A percentile compares a stretch with the other conserved stretches of the same genome.
These are phyloP conservation scores for Odocoileus virginianus DNA, from an alignment of 2,113 vertebrate genomes.

Conservation along the genomic window DNA sequence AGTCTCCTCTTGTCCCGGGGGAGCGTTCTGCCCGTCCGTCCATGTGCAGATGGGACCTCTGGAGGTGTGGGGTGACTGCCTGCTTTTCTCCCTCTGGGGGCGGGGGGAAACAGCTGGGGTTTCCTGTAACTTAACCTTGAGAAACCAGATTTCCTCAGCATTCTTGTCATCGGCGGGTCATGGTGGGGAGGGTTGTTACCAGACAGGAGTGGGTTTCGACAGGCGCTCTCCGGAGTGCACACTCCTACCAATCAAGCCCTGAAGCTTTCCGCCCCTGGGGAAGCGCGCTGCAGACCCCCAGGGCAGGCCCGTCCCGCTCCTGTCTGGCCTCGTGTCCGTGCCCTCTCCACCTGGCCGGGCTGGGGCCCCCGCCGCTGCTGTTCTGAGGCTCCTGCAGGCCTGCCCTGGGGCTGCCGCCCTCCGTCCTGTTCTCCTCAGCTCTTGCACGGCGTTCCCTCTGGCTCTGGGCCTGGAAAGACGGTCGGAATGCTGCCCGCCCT, in stretches of 20 bases:
- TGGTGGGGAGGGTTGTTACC: not conserved
- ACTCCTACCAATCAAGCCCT: not conserved
- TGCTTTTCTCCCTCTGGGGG: accelerated
- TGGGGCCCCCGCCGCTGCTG: accelerated
- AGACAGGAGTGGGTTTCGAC: not conserved
- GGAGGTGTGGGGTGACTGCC: accelerated
- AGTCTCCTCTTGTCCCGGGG: not conserved
- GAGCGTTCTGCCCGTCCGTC: accelerated
- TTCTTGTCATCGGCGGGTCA: not conserved
- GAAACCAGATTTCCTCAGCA: not conserved
- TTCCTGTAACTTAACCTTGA: not conserved
- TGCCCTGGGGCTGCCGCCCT: not conserved
- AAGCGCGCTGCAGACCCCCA: not conserved
- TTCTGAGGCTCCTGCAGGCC: not conserved
- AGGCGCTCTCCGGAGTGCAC: accelerated
- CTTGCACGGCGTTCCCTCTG: not conserved
- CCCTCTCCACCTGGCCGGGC: not conserved
- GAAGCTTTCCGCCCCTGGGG: not conserved
- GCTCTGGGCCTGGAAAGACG: not conserved
- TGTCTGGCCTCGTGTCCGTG: not conserved
- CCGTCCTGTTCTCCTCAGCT: not conserved
- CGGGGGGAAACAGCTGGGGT: accelerated
- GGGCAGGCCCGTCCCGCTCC: not conserved
- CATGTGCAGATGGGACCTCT: not conserved
- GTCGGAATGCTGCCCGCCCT: not conserved